Evolutionary conservation across 2,113 vertebrate genomes (phyloP).

Genomic region (Myanophis thanlyinensis): DNA sequence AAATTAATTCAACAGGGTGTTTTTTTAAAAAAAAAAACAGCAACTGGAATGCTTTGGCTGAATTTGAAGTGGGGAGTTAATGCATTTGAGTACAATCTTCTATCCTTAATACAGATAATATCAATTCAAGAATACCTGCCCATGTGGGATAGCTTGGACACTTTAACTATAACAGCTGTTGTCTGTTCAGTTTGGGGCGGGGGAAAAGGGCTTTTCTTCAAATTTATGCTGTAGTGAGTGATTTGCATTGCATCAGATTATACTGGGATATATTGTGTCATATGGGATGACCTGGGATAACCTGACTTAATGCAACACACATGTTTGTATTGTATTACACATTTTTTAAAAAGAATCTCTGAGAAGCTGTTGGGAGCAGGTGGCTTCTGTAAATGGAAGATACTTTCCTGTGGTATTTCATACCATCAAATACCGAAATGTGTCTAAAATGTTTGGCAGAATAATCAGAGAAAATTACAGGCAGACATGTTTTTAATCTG

Average conservation of each 20-base stretch:
- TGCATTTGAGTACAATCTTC: conserved; percentile 50
- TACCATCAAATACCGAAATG: conserved; percentile 55
- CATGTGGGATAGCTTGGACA: conserved; percentile 52
- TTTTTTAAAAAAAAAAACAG: neutral
- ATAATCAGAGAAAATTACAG: conserved; percentile 5
- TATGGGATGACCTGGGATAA: conserved; percentile 77
- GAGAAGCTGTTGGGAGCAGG: conserved; percentile 73
- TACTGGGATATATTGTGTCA: conserved; percentile 73
- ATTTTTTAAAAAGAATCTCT: conserved; percentile 64
- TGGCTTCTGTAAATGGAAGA: conserved; percentile 76
- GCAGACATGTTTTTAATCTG: conserved; percentile 8
- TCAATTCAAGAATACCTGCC: conserved; percentile 53
- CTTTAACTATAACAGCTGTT: conserved; percentile 73
- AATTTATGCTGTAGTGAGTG: conserved; percentile 67
- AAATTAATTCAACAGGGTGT: neutral
- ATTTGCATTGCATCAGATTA: conserved; percentile 69
- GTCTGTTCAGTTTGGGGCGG: conserved; percentile 46
- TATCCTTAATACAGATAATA: conserved; percentile 60
- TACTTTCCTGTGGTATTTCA: conserved; percentile 70
- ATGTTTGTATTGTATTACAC: conserved; percentile 73
- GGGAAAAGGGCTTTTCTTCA: conserved; percentile 48
- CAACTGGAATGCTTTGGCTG: neutral
- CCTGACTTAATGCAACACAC: conserved; percentile 78
- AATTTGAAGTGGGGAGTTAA: conserved; percentile 37
- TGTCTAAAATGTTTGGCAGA: conserved; percentile 34